These are phyloP conservation scores for Ibidorhyncha struthersii DNA, from an alignment of 2,113 vertebrate species.

Conservation along the genomic window DNA sequence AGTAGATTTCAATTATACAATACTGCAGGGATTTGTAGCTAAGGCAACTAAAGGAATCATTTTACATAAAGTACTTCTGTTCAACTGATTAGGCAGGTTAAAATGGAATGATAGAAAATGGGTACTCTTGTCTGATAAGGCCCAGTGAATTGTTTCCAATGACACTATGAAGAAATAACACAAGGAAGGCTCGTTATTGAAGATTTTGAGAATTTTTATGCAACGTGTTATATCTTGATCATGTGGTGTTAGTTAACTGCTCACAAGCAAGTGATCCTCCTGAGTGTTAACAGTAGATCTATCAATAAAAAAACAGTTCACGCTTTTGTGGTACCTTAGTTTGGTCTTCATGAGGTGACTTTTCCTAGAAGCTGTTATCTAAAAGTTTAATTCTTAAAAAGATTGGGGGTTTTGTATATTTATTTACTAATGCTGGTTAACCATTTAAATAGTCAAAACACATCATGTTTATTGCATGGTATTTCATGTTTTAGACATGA, in stretches of 20 bases:
- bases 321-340: not conserved
- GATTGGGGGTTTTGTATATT: not conserved
- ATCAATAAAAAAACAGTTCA: not conserved
- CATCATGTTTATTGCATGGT: not conserved
- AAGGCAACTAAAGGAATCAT: slow-evolving; percentile 82
- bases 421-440: not conserved
- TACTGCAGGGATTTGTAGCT: slow-evolving; percentile 83
- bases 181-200: not conserved
- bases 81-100: slow-evolving; percentile 78
- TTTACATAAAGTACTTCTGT: slow-evolving; percentile 82
- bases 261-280: not conserved
- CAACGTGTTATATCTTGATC: not conserved
- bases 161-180: slow-evolving; percentile 18
- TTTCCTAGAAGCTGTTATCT: not conserved
- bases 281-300: not conserved
- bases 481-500: not conserved
- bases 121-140: slow-evolving; percentile 66
- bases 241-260: not conserved
- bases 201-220: not conserved
- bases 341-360: not conserved
- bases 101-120: slow-evolving; percentile 75
- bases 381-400: not conserved
- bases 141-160: slow-evolving; percentile 58
- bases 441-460: not conserved
- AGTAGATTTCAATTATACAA: slow-evolving; percentile 83